Base-by-base conservation (phyloP, 2,888 invertebrate genomes). In the Papilio demoleus region DNA sequence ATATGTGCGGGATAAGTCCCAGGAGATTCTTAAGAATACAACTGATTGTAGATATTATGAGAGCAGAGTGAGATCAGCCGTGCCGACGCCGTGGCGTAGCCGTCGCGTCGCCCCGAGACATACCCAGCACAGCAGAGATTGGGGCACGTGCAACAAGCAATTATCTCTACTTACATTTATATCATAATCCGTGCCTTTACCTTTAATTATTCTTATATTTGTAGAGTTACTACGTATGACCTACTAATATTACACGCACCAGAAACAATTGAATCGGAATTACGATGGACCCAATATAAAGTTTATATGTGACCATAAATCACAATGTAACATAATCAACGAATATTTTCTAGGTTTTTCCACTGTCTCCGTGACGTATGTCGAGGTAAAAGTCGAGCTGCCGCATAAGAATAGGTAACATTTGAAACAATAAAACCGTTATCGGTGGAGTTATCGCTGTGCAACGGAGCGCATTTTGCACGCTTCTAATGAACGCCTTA, bases 401-500 rank as follows among this genome's bases (percentile, higher is more conserved):
- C 81, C 82, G 83, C 84, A 84, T 81, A 85, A 85, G 86, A 87
- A 87, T 88, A 88, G 88, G 89, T 88, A 90, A 87, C 87, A 91
- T 91, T 88, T 87, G 85, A 89, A 85, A 90, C 82, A 87, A 88
- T 91, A 92, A 92, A 92, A 88, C 75, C 83, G 84, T 90, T 92
- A 91, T 91, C 91, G 83, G 78, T 11, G 68, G 75, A 82, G 83
- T 88, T 90, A 92, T 92, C 91, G 92, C 85, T 73, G 90, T 88
- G 90, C 87, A 87, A 83, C 91, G 88, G 88, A 92, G 84, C 85
- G 88, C 87, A 90, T 92, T 92, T 81, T 87, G 84, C 90, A 92
- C 87, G 91, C 86, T 86, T 85, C 89, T 92, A 92, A 92, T 92
- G 92, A 92, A 92, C 86, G 91, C 89, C 90, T 84, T 90, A 92